Percentiles rank a stretch among this genome's conserved stretches.
Conservation (phyloP, 2,888 invertebrate genomes). For the Auanema sp. region DNA sequence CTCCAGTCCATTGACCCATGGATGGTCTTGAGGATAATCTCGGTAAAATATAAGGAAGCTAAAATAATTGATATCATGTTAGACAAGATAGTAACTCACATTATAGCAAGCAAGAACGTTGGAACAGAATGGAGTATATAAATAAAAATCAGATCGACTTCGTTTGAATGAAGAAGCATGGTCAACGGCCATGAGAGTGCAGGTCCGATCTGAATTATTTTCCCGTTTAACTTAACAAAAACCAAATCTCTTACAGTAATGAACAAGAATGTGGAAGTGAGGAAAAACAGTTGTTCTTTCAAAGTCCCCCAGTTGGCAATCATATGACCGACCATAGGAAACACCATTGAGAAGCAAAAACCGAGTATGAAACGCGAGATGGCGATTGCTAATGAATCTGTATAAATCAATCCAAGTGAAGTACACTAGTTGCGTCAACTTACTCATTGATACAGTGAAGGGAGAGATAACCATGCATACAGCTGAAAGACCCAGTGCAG, state of each 20-base stretch:
- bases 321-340: slow-evolving; percentile 47
- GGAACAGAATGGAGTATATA: slow-evolving; percentile 23
- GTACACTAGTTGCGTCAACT: neutral
- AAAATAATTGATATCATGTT: neutral
- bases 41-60: slow-evolving; percentile 55
- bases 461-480: slow-evolving; percentile 3
- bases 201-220: slow-evolving; percentile 36
- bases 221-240: neutral
- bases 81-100: slow-evolving; percentile 20
- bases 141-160: slow-evolving; percentile 21
- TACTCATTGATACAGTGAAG: slow-evolving; percentile 7
- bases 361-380: slow-evolving; percentile 46
- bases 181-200: slow-evolving; percentile 39
- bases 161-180: slow-evolving; percentile 27
- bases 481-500: neutral
- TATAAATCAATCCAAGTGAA: neutral
- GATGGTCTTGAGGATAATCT: slow-evolving; percentile 52
- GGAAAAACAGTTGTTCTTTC: slow-evolving; percentile 53
- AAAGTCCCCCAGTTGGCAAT: slow-evolving; percentile 54
- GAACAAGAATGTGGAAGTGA: slow-evolving; percentile 42
- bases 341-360: slow-evolving; percentile 39
- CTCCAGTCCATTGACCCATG: slow-evolving; percentile 56
- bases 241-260: slow-evolving; percentile 35
- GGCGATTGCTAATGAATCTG: slow-evolving; percentile 20
- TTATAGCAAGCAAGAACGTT: slow-evolving; percentile 16